Evolutionary conservation across 2,113 vertebrate genomes (phyloP), one percentile per base, ranked within the genome.

Genomic region (Sminthopsis crassicaudata): DNA sequence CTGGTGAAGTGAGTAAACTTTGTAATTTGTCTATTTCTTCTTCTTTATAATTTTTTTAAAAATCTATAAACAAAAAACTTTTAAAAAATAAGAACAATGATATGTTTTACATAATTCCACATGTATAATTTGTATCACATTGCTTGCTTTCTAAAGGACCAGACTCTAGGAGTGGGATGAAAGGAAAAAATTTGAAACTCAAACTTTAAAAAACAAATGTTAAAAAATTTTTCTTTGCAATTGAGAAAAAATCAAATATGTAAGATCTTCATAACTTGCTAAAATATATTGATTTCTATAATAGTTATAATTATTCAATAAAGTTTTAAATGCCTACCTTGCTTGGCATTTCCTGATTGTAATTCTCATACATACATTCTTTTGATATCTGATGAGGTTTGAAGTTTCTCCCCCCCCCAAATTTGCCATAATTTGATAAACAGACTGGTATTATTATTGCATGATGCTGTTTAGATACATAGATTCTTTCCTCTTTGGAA

Each of bases 1-100:
- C 99, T 2, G 99, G 99, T 95, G 98, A 99, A 98, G 99, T 99
- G 97, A 98, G 99, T 97, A 54, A 46, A 55, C 67, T 14, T 30
- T 3, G 0, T 60, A 60, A 36, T 76, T 93, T 60, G 92, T 89
- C 54, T 94, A 1, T 91, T 50, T 95, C 54, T 90, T 92, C 90
- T 53, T 1, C 26, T 48, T 46, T 52, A 48, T 8, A 8, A 8
- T 48, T 76, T 96, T 93, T 10, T 84, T 42, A 42, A 76, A 76
- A 84, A 84, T 84, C 16, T 42, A 19, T 84, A 84, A 84, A 76
- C 30, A 76, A 84, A 84, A 42, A 22, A 0, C 11, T 76, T n/a
- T 76, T 84, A 23, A 23, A 3, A 84, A 42, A 42, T 84, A 42
- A 42, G 6, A 7, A 84, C 42, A 16, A 76, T 76, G 6, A 84